A percentile compares a stretch with the other conserved stretches of the same genome.
Conservation (phyloP, 2,797 vertebrate species). For the Cryptoblepharus egeriae region DNA sequence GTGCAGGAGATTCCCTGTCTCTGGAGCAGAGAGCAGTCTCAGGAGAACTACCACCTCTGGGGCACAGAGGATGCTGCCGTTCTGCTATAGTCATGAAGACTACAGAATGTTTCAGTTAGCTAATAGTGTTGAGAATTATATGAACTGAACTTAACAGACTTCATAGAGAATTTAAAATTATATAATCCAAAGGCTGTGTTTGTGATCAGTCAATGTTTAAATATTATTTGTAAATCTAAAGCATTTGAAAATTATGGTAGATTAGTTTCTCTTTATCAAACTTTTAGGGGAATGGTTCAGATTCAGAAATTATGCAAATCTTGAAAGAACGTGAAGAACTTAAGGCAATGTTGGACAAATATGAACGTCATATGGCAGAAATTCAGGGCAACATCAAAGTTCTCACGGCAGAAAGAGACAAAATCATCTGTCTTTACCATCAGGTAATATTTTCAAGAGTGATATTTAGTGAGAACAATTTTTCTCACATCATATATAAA, state of each 20-base stretch:
- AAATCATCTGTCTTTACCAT: constrained; percentile 77
- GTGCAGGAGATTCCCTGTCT: no score
- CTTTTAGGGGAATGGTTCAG: constrained; percentile 72
- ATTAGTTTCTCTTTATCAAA: constrained; percentile 46
- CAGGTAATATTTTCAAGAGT: constrained; percentile 67
- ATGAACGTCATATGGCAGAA: constrained; percentile 80
- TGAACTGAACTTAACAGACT: background rate
- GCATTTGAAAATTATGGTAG: background rate
- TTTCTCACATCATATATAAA: background rate
- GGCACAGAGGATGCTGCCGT: no score
- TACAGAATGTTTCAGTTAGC: background rate
- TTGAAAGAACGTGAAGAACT: constrained; percentile 78
- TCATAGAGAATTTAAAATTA: background rate
- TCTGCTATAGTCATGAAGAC: no score
- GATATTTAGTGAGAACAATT: background rate
- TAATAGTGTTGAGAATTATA: background rate
- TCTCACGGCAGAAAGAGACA: constrained; percentile 82
- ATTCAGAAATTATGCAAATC: constrained; percentile 76
- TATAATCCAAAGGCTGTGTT: background rate
- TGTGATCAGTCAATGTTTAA: background rate
- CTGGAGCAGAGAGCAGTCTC: no score
- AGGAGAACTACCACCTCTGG: no score
- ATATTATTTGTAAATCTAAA: background rate
- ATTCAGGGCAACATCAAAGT: constrained; percentile 83
- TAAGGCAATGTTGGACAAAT: constrained; percentile 78